Evolutionary conservation across 2,797 vertebrate species (phyloP), one percentile per base, ranked within the genome.

Genomic region (Kryptolebias ocellatus): DNA sequence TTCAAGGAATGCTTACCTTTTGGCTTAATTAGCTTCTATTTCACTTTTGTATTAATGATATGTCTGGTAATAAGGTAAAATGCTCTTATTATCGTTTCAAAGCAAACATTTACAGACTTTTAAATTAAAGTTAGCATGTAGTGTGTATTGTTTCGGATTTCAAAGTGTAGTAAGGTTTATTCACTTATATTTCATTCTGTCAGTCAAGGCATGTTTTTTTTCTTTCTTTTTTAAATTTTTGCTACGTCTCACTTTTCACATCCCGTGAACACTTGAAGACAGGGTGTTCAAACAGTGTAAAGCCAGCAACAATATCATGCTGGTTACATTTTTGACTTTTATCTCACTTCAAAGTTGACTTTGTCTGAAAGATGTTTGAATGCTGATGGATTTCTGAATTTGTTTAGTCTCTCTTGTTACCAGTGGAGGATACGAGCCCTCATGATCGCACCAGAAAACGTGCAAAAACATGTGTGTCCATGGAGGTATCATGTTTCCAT

Each of bases 401-500:
- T 53, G 52, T 53, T 53, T 53, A 9, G 16, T 24, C 52, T 53
- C 28, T 16, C 4, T 14, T 17, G 28, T 9, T 53, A 10, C 16
- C 52, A n/a, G 16, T 12, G 16, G 16, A 31, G 28, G 31, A 28
- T 47, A 31, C 11, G 15, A 10, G 18, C 16, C 60, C 39, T 24
- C 15, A 9, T 28, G 16, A 39, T 15, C 5, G 29, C 20, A 5
- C 27, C 9, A 18, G 7, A 10, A 14, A 46, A 11, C 4, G 24
- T 28, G 39, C 9, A 12, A 28, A 44, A 44, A 6, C 31, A 3
- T 15, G 10, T 10, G 4, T 37, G 14, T 39, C 18, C n/a, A 2
- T 20, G 14, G 39, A 42, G 56, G 65, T 60, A 31, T 67, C 56
- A 20, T 17, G 55, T 67, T 67, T 52, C 47, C 12, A 24, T 67